Evolutionary conservation across 2,797 vertebrate genomes (phyloP), one percentile per base, ranked within the genome.

Genomic region (Alca torda): DNA sequence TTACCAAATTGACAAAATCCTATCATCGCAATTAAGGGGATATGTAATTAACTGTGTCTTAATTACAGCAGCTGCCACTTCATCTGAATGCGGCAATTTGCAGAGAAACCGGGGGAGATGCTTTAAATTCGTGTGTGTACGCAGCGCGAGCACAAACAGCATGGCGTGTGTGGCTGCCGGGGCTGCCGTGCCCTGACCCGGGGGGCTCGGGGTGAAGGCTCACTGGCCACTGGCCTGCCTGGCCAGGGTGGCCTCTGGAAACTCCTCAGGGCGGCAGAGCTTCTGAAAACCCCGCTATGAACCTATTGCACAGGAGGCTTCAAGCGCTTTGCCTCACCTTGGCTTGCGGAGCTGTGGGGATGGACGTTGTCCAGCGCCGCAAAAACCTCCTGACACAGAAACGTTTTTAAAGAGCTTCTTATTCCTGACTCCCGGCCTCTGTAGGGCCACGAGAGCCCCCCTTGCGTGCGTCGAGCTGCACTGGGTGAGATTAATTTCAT

Each of bases 51-150:
- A 97, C 97, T 98, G 96, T 98, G 97, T 98, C 98, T 98, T 98
- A 98, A 98, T 98, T 98, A 98, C 97, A 98, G 97, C 98, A 98
- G 98, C 98, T 98, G 98, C 97, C 98, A 97, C 97, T 98, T 98
- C 95, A 97, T 97, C 92, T 98, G 97, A 98, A 98, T 97, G 97
- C 96, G 83, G 97, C 97, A 98, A 98, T 98, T 98, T 98, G 94
- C 25, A 13, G 95, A 97, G 97, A 98, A 97, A 97, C 97, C 68
- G 96, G 96, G 96, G 96, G 96, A 98, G 95, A 98, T 73, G 96
- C 96, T 98, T 97, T 97, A 95, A 95, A 96, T 95, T 96, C 91
- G 76, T 96, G 96, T 98, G 96, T 97, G 97, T 97, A 98, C 98
- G 98, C 98, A 98, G 96, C 37, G 28, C 35, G 56, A 96, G 97